Conservation (phyloP, 1,140 invertebrate species). For the Anastatus disparis region DNA sequence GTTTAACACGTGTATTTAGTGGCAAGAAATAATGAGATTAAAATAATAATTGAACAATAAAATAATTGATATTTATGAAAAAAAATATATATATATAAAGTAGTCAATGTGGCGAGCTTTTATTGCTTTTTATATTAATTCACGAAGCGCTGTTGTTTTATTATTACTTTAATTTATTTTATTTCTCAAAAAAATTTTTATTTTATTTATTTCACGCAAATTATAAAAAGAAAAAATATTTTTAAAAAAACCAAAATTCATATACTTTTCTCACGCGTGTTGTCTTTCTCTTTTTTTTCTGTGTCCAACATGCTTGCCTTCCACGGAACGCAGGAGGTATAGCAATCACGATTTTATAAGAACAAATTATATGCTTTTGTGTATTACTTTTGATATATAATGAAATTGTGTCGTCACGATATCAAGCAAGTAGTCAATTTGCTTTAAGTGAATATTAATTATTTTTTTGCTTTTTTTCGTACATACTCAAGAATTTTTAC, state of each 20-base stretch:
- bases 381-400: too few species aligned
- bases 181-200: too few species aligned
- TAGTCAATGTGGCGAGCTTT: slow-evolving; percentile 50
- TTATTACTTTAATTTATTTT: too few species aligned
- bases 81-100: too few species aligned
- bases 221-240: too few species aligned
- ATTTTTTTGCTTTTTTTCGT: neutral
- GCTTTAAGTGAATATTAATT: slow-evolving; percentile 9
- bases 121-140: slow-evolving; percentile 30
- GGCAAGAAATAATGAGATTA: neutral
- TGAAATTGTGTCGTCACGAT: too few species aligned
- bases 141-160: slow-evolving; percentile 6
- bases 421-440: too few species aligned
- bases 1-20: slow-evolving; percentile 1
- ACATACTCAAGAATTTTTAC: too few species aligned
- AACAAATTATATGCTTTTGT: slow-evolving; percentile 29
- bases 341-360: too few species aligned
- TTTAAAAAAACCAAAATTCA: too few species aligned
- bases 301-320: slow-evolving; percentile 63
- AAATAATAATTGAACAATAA: neutral
- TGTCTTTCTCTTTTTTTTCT: slow-evolving; percentile 54
- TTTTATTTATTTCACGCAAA: slow-evolving; percentile 45
- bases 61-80: too few species aligned
- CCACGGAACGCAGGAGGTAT: slow-evolving; percentile 58
- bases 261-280: slow-evolving; percentile 62